Percentiles rank a stretch among this genome's conserved stretches.
These are phyloP conservation scores for Lasioglossum pauxillum DNA, from an alignment of 2,888 invertebrate genomes.

Conservation along the genomic window DNA sequence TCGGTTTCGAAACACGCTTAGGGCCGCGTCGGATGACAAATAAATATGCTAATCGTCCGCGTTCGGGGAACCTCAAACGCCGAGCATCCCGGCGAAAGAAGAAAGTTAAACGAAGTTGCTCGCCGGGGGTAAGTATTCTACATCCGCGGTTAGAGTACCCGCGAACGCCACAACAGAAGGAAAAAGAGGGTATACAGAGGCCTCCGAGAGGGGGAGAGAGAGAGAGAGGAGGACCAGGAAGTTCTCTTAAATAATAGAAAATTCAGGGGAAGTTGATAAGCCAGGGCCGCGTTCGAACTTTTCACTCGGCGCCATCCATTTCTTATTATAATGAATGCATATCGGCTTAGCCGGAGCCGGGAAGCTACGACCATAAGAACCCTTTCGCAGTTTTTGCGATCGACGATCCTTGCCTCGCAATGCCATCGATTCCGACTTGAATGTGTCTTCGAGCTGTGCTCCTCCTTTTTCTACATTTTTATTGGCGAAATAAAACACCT, in stretches of 20 bases:
- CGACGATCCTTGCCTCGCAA: constrained; percentile 31
- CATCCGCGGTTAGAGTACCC: constrained; percentile 35
- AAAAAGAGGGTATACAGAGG: constrained; percentile 40
- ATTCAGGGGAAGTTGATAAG: constrained; percentile 84
- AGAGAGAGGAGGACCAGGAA: constrained; percentile 60
- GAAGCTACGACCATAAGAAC: constrained; percentile 75
- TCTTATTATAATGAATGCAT: constrained; percentile 84
- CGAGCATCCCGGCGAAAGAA: constrained; percentile 78
- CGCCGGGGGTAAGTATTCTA: constrained; percentile 18
- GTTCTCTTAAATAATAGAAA: constrained; percentile 84
- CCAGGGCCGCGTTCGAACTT: constrained; percentile 76
- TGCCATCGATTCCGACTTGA: constrained; percentile 20
- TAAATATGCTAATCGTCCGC: constrained; percentile 81
- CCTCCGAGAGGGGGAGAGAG: constrained; percentile 39
- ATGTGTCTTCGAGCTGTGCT: background rate
- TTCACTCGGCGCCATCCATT: constrained; percentile 78
- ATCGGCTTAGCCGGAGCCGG: constrained; percentile 83
- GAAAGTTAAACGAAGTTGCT: constrained; percentile 76
- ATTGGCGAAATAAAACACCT: background rate
- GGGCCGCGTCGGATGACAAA: constrained; percentile 79
- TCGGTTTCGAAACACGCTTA: constrained; percentile 45
- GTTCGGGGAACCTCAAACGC: constrained; percentile 80
- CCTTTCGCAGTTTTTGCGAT: constrained; percentile 73
- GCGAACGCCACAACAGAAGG: constrained; percentile 45
- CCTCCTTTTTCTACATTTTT: background rate